Evolutionary conservation across 2,113 vertebrate species (phyloP).

Genomic region (Diphyllodes magnificus): DNA sequence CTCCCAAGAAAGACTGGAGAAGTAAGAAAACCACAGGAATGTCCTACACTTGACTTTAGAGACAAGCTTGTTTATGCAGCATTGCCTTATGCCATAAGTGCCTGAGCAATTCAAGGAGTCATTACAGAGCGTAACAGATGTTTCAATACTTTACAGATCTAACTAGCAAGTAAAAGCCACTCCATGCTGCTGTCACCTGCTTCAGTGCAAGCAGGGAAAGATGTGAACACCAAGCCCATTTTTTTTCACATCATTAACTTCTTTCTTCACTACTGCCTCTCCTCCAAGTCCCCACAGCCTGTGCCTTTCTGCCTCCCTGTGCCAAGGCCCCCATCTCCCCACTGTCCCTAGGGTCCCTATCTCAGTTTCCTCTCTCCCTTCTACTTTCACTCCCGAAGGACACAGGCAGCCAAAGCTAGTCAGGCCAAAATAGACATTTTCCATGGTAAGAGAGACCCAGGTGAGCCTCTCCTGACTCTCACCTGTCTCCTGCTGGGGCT

Average conservation of each 20-base stretch:
- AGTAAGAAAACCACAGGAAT: background rate
- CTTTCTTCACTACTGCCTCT: background rate
- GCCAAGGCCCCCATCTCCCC: background rate
- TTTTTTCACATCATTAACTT: background rate
- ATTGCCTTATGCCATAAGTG: background rate
- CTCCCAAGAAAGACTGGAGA: background rate
- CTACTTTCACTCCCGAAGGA: background rate
- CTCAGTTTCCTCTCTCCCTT: background rate
- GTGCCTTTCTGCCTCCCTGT: background rate
- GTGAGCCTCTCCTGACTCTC: background rate
- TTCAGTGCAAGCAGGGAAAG: background rate
- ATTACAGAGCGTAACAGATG: background rate
- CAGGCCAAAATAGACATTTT: background rate
- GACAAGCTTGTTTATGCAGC: background rate
- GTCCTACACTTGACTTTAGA: background rate
- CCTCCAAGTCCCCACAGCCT: background rate
- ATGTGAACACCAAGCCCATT: background rate
- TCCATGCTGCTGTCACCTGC: background rate
- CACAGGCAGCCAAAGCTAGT: background rate
- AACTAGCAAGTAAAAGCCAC: background rate
- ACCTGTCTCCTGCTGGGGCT: background rate
- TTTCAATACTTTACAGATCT: slow-evolving; percentile 1
- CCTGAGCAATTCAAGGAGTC: background rate
- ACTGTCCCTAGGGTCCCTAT: too few species aligned
- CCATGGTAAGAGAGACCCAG: background rate